These are phyloP conservation scores for Rotaria macrura DNA, from an alignment of 2,888 invertebrate species.

Conservation along the genomic window DNA sequence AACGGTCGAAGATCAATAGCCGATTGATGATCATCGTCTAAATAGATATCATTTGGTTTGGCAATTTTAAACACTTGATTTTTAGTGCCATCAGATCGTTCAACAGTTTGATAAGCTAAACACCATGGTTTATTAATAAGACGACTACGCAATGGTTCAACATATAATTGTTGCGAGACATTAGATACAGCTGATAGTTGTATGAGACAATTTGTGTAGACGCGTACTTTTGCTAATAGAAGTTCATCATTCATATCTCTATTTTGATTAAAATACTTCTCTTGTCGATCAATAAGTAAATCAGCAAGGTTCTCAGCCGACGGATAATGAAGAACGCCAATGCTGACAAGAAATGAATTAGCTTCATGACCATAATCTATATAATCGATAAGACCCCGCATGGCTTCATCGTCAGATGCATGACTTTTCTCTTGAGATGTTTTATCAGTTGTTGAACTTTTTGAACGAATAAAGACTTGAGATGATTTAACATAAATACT, in stretches of 20 bases:
- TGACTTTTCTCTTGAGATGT: too few relatives aligned
- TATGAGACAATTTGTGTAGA: neutral
- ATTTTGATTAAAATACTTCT: neutral
- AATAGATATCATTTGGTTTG: neutral
- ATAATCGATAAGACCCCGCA: neutral
- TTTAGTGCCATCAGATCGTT: neutral
- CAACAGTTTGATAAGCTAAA: neutral
- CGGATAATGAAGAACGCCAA: neutral
- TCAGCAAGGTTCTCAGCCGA: neutral
- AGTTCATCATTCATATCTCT: neutral
- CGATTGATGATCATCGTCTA: constrained; percentile 3
- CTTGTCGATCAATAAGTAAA: neutral
- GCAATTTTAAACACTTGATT: neutral
- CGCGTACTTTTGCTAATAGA: neutral
- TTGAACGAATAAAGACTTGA: neutral
- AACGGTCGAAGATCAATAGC: neutral
- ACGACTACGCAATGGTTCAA: neutral
- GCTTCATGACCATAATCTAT: neutral
- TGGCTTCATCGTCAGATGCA: neutral
- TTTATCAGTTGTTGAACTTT: neutral
- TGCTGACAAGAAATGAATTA: neutral
- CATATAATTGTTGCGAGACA: neutral
- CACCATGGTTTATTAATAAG: neutral
- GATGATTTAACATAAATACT: neutral
- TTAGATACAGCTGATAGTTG: neutral